Evolutionary conservation across 2,797 vertebrate species (phyloP), one percentile per base, ranked within the genome.

Genomic region (Caiman crocodilus): DNA sequence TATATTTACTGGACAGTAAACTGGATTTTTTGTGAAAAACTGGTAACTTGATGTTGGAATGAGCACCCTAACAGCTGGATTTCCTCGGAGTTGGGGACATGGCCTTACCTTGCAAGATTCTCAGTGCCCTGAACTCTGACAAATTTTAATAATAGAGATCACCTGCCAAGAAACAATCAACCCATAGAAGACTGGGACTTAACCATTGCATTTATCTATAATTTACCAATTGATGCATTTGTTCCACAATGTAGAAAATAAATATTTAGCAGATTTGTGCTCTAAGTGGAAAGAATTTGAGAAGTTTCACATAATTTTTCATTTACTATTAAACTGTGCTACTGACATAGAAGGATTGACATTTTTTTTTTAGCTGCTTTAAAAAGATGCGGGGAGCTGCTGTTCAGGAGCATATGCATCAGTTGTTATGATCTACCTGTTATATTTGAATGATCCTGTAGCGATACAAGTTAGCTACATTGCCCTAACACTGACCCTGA

Each of bases 71-170:
- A 89, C 87, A 96, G 93, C 94, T 93, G 94, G 87, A 86, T 92
- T 92, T 96, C 88, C 83, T 88, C 94, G 90, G 80, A 89, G 83
- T 20, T 90, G 91, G 82, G 87, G 93, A 95, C 94, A 95, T 23
- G 91, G 93, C 87, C 94, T 96, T 91, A 95, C 96, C 95, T 94
- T 93, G 87, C 92, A 93, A 94, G 92, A 94, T 79, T 94, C 92
- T 90, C 82, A 55, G 93, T 96, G 95, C 94, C 96, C 95, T 96
- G 95, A 60, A 92, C 94, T 96, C 96, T 97, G 92, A 96, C 96
- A 95, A 97, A 96, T 91, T 91, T 95, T 96, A 96, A 95, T 94
- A 93, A 91, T 85, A 96, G 83, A 94, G 96, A 65, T 94, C 92
- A 86, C 94, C 16, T 4, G 95, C 92, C 95, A 96, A 94, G 95